Evolutionary conservation across 2,113 vertebrate species (phyloP).

Genomic region (Calyptomena viridis): DNA sequence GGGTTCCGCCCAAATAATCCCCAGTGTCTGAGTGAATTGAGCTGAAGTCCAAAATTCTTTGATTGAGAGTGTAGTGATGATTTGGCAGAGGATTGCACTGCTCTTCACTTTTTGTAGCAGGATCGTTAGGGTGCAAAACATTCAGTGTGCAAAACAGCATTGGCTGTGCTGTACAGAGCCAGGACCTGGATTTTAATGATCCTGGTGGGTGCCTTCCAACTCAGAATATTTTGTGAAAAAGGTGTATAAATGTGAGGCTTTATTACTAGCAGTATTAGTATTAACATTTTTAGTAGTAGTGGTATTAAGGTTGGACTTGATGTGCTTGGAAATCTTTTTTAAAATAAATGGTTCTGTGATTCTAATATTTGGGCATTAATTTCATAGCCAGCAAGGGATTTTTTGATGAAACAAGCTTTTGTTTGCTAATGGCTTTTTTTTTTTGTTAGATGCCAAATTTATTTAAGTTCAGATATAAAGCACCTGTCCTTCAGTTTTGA

Average conservation of each 20-base stretch:
- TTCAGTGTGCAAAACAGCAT: neutral
- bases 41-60: slow-evolving; percentile 25
- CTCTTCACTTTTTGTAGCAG: neutral
- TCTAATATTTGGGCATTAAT: neutral
- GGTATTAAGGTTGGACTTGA: neutral
- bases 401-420: neutral
- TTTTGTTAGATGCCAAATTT: neutral
- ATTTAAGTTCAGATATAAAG: neutral
- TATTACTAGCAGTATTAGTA: neutral
- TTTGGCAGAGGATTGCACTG: neutral
- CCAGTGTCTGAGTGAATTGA: neutral
- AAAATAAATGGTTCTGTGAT: neutral
- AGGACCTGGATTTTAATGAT: neutral
- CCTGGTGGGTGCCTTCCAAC: neutral
- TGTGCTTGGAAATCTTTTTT: neutral
- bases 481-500: neutral
- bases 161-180: neutral
- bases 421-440: neutral
- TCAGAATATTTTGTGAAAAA: neutral
- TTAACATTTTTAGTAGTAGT: neutral
- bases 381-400: neutral
- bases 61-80: neutral
- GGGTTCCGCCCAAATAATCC: slow-evolving; percentile 34
- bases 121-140: neutral
- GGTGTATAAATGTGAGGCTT: neutral